Conservation (phyloP, 2,888 invertebrate species). For the Eristalis intricaria region DNA sequence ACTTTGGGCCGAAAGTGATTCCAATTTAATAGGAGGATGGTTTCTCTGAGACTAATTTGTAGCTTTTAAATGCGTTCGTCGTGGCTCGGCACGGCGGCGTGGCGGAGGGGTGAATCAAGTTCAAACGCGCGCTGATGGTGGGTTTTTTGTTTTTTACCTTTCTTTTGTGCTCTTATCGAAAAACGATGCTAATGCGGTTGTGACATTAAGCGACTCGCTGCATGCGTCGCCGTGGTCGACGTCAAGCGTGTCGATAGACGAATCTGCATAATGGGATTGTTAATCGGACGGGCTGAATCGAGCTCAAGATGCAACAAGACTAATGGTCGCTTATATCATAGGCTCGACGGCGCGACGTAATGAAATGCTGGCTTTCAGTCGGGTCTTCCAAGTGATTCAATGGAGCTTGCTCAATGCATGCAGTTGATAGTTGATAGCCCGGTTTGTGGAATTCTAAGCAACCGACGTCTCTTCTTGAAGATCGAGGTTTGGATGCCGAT, state of each 20-base stretch:
- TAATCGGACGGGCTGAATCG: background rate
- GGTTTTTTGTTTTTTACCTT: background rate
- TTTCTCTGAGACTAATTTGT: slow-evolving; percentile 15
- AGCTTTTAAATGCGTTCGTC: background rate
- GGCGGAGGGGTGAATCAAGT: background rate
- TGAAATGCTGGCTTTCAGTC: background rate
- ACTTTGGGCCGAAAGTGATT: background rate
- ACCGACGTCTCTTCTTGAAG: too few relatives aligned
- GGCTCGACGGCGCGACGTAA: background rate
- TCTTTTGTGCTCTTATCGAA: background rate
- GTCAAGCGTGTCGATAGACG: background rate
- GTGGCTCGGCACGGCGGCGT: background rate
- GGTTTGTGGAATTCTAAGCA: too few relatives aligned
- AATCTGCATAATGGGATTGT: background rate
- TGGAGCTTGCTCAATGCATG: background rate
- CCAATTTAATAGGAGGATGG: background rate
- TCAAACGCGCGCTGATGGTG: background rate
- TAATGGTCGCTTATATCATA: background rate
- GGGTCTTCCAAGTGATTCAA: background rate
- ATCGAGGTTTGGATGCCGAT: too few relatives aligned
- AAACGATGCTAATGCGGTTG: slow-evolving; percentile 3
- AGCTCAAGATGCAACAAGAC: background rate
- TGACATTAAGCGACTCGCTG: background rate
- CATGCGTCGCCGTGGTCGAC: background rate
- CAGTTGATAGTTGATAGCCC: background rate